Evolutionary conservation across 2,888 invertebrate genomes (phyloP).

Genomic region (Nebria salina): DNA sequence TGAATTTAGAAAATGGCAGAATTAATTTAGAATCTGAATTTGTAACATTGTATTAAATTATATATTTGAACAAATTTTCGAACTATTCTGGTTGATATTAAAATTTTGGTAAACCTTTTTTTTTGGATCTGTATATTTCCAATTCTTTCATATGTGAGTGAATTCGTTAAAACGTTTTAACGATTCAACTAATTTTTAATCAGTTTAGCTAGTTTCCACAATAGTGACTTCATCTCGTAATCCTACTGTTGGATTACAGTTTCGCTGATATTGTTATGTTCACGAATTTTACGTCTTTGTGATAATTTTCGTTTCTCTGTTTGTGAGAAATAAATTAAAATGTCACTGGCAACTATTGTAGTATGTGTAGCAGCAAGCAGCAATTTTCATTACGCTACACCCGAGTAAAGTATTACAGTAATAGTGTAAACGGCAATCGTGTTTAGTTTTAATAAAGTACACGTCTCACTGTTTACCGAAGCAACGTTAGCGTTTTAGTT

Average conservation of each 20-base stretch:
- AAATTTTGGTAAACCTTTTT: too few relatives aligned
- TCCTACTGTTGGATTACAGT: not conserved
- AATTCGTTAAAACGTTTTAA: not conserved
- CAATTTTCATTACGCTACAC: not conserved
- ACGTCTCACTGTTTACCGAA: conserved; percentile 34
- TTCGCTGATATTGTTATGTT: not conserved
- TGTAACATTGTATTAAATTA: too few relatives aligned
- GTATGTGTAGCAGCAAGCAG: not conserved
- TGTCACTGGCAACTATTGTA: conserved; percentile 21
- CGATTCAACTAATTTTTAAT: not conserved
- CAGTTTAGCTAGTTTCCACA: not conserved
- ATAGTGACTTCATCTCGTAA: not conserved
- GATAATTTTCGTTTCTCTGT: not conserved
- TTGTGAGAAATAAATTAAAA: conserved; percentile 30
- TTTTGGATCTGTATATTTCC: too few relatives aligned
- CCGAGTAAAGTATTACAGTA: conserved; percentile 30
- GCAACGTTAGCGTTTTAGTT: conserved; percentile 41
- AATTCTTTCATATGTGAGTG: not conserved
- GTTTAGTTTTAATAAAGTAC: conserved; percentile 42
- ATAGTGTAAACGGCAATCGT: conserved; percentile 36
- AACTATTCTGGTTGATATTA: too few relatives aligned
- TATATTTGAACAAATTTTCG: too few relatives aligned
- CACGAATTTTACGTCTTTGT: not conserved
- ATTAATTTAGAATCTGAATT: too few relatives aligned
- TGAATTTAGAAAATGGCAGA: too few relatives aligned